phyloP scores from a whole-genome alignment of 2,797 vertebrate species.

The Sebastes diaconus region DNA sequence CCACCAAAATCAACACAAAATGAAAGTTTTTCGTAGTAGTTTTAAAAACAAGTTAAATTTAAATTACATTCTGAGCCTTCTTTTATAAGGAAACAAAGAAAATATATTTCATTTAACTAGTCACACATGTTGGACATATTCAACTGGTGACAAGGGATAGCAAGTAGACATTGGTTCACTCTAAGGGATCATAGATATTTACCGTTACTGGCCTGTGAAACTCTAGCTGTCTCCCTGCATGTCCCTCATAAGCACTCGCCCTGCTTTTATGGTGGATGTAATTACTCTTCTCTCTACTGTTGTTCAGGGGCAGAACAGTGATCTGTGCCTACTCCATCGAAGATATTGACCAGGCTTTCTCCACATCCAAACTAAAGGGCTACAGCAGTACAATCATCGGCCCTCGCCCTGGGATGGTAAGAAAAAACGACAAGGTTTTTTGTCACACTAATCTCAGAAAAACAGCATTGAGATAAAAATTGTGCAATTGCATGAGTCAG shows the following conservation, averaged over 20 bases:
- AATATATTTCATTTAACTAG: not conserved
- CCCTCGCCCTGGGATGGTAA: slow-evolving; percentile 83
- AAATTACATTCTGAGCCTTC: not conserved
- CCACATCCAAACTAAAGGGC: slow-evolving; percentile 82
- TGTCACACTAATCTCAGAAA: not conserved
- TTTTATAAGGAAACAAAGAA: not conserved
- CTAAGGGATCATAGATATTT: not conserved
- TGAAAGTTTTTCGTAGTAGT: not conserved
- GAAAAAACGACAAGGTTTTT: not conserved
- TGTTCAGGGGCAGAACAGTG: slow-evolving; percentile 83
- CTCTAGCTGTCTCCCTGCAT: not conserved
- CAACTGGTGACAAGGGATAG: no score
- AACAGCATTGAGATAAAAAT: not conserved
- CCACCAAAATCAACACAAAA: no score
- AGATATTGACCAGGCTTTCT: slow-evolving; percentile 81
- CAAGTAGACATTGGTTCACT: not conserved
- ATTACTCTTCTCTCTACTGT: not conserved
- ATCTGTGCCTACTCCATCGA: slow-evolving; percentile 87
- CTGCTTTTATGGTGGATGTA: not conserved
- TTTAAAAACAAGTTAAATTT: not conserved
- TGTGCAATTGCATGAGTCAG: slow-evolving; percentile 8
- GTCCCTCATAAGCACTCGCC: not conserved
- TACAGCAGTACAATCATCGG: slow-evolving; percentile 69
- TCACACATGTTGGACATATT: not conserved
- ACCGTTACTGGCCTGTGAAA: not conserved